Base-by-base conservation (phyloP, 2,113 vertebrate species). In the Phylloscopus trochilus region DNA sequence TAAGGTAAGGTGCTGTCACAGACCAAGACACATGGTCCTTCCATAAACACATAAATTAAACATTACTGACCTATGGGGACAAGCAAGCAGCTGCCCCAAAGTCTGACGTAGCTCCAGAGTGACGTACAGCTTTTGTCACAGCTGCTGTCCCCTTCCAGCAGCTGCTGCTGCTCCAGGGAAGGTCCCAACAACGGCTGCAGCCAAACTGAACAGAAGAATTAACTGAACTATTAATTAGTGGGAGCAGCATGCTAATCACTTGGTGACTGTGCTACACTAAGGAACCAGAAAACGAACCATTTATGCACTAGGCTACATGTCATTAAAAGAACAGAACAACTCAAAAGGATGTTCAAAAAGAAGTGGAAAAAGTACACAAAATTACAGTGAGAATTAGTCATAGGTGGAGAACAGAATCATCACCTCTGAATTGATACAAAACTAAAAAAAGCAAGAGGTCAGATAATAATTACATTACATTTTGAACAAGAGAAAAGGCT, bases 191-290 rank as follows among this genome's bases (percentile, higher is more conserved):
- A 76, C 1, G 82, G 63, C 79, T 83, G 73, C 67, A 80, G 73
- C 44, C 66, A 76, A 94, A 93, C 15, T 9, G 27, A 95, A 90
- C 66, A 72, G 66, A 90, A 87, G 43, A 86, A 91, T 52, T 70
- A 90, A 95, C 2, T 44, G 56, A 93, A 82, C 76, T 81, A 83
- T 53, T 87, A 67, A 94, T 93, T 68, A 92, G 46, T 52, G 58
- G 37, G 75, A 91, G 78, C 63, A 72, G 75, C 37, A 47, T 10
- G 44, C 62, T 87, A 76, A 68, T 89, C 69, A 64, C 77, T 64
- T 8, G n/a, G 62, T 68, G 37, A 52, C 69, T 52, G 62, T 11
- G 30, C 87, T 39, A 53, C 46, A 28, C 27, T 27, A 35, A 49
- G 59, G 59, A 88, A 83, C 4, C 31, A 87, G 52, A 63, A 66